Base-by-base conservation (phyloP, 2,113 vertebrate species). In the Vulpes ferrilata region DNA sequence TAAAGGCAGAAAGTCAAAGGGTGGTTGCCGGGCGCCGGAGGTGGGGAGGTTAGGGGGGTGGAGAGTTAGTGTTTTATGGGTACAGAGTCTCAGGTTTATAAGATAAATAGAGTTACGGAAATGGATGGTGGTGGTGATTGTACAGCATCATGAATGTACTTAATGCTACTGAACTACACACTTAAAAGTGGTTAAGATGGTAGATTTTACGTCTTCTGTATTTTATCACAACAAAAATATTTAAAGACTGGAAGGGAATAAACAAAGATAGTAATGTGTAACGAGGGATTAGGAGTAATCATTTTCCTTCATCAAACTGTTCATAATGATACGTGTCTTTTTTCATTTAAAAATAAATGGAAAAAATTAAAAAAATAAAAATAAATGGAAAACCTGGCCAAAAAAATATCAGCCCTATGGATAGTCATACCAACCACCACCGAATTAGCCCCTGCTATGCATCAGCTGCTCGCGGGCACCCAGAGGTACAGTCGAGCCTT, bases 231-330 rank as follows among this genome's bases (percentile, higher is more conserved):
- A 67, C 86, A 71, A 73, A 92, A 17, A 79, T 9, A 8, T 43
- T 55, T 19, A 11, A 86, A 15, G 59, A 19, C 12, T 57, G 3
- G 23, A 84, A 73, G 8, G 2, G 12, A 92, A 79, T 64, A 87
- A 91, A 79, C n/a, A 67, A 79, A 62, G 83, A 92, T 67, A 81
- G 59, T 65, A 80, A 64, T 57, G 15, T 83, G 15, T 95, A 35
- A 4, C 43, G 9, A 53, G 17, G 32, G 25, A 62, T 85, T 32
- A 35, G 27, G 22, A 87, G 64, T 19, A 32, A 91, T 81, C 60
- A 51, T 76, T 91, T 65, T 82, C 38, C 55, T 35, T 88, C 85
- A 69, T 87, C 43, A 57, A 69, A 64, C 12, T 71, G 69, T 30
- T 48, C 35, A 53, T 88, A 88, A 84, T 35, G 43, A 15, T 84